Evolutionary conservation across 1,140 invertebrate genomes (phyloP).

Genomic region (Trialeurodes vaporariorum): DNA sequence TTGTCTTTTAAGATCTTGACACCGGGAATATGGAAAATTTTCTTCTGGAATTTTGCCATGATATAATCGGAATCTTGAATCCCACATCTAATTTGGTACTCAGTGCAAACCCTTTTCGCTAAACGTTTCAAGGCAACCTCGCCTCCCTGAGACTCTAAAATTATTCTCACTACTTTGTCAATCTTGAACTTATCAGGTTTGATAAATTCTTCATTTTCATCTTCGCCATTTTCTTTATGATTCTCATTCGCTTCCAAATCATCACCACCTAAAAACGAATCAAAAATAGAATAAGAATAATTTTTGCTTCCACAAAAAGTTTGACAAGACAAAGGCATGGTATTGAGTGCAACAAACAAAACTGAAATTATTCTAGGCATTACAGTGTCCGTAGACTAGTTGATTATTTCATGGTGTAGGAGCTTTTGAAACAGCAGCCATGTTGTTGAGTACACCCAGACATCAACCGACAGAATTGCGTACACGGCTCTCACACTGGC

Average conservation of each 20-base stretch:
- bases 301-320: too few species aligned
- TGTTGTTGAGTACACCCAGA: too few species aligned
- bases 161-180: background rate
- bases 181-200: background rate
- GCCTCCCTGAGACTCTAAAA: background rate
- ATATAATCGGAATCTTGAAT: background rate
- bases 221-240: background rate
- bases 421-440: too few species aligned
- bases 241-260: background rate
- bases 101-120: background rate
- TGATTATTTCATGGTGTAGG: too few species aligned
- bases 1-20: background rate
- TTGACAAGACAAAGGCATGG: too few species aligned
- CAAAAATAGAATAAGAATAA: too few species aligned
- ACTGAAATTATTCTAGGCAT: too few species aligned
- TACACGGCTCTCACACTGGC: too few species aligned
- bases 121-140: background rate
- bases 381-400: too few species aligned
- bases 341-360: too few species aligned
- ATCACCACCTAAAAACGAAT: background rate
- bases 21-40: background rate
- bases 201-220: background rate
- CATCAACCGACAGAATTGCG: too few species aligned
- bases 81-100: background rate
- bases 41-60: background rate